phyloP scores from a whole-genome alignment of 53 echinoderm and acorn worm genomes.

The Arbacia lixula region DNA sequence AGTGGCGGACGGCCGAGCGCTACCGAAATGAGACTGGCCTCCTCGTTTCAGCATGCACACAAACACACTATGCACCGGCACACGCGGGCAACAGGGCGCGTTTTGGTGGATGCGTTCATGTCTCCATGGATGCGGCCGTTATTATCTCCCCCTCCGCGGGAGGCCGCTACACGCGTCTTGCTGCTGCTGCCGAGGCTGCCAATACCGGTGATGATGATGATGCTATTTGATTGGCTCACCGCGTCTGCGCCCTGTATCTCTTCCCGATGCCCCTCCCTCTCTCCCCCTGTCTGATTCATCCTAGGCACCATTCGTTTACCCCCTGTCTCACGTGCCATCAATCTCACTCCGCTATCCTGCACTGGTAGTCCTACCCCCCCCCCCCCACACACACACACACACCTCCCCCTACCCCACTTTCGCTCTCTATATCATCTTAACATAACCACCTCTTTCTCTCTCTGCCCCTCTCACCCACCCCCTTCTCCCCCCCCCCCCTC shows the following conservation, averaged over 20 bases:
- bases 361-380: too few relatives aligned
- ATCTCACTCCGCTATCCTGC: background rate
- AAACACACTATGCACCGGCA: background rate
- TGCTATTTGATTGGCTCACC: constrained; percentile 40
- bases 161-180: too few relatives aligned
- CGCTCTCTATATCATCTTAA: too few relatives aligned
- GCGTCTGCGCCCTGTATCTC: background rate
- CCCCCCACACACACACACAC: too few relatives aligned
- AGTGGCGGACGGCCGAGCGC: background rate
- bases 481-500: too few relatives aligned
- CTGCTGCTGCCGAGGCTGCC: too few relatives aligned
- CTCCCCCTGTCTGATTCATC: background rate
- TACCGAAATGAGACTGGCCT: background rate
- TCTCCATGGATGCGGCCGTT: constrained; percentile 26
- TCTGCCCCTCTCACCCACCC: too few relatives aligned
- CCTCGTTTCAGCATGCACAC: too few relatives aligned
- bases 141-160: constrained; percentile 40
- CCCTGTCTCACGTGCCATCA: background rate
- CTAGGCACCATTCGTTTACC: constrained; percentile 21
- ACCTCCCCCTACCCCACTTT: too few relatives aligned
- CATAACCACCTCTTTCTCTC: too few relatives aligned
- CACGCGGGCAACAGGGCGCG: background rate
- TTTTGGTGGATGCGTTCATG: constrained; percentile 25
- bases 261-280: background rate
- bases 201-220: too few relatives aligned